A percentile compares a stretch with the other conserved stretches of the same genome.
phyloP scores from a whole-genome alignment of 1,140 invertebrate species.

The Hylaeus volcanicus region DNA sequence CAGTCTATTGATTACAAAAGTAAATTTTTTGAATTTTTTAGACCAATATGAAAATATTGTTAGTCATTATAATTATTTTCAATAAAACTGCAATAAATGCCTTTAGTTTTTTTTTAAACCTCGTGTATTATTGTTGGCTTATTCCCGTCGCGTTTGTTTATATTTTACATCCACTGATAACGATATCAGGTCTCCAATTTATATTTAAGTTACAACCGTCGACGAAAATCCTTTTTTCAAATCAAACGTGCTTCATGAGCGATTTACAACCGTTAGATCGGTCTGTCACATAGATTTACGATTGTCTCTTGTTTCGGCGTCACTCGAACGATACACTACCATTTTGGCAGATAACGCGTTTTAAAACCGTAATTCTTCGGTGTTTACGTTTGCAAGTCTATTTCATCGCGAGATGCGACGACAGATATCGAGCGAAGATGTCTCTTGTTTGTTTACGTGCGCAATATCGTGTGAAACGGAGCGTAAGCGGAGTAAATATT shows the following conservation, averaged over 20 bases:
- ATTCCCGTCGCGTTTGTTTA: neutral
- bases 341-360: neutral
- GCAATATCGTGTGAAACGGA: neutral
- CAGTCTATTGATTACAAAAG: too few species aligned
- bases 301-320: neutral
- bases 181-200: neutral
- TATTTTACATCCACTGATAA: too few species aligned
- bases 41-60: too few species aligned
- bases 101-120: too few species aligned
- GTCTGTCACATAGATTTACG: conserved; percentile 8
- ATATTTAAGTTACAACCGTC: neutral
- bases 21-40: too few species aligned
- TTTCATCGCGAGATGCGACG: neutral
- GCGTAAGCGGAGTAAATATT: neutral
- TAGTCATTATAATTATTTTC: too few species aligned
- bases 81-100: neutral
- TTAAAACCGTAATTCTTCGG: neutral
- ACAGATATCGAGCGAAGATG: neutral
- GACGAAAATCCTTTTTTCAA: too few species aligned
- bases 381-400: neutral
- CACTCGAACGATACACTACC: neutral
- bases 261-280: conserved; percentile 9
- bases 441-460: neutral
- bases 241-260: neutral
- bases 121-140: neutral